These are phyloP conservation scores for Mormyrus iriodes DNA, from an alignment of 2,113 vertebrate species.

Conservation along the genomic window DNA sequence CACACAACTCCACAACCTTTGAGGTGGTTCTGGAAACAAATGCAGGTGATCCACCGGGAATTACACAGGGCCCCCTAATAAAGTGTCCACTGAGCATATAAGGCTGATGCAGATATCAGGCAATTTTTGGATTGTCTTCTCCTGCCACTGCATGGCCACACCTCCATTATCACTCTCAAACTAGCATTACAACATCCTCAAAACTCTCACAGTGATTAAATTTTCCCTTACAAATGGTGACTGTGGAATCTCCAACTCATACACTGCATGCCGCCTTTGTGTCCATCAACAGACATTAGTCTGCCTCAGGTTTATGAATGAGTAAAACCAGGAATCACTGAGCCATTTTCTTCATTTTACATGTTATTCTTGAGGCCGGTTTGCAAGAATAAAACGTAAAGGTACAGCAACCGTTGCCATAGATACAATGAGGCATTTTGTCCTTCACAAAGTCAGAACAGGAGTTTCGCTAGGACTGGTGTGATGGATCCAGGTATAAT, in stretches of 20 bases:
- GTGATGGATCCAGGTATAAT: constrained; percentile 5
- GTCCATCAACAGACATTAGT: neutral
- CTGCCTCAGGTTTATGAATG: neutral
- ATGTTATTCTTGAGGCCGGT: constrained; percentile 33
- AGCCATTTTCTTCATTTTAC: constrained; percentile 14
- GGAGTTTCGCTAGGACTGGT: constrained; percentile 1
- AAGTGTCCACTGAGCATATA: neutral
- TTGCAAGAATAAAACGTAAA: neutral
- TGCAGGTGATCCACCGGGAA: neutral
- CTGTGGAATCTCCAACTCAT: neutral
- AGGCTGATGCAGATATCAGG: neutral
- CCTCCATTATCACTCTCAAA: neutral
- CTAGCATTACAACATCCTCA: neutral
- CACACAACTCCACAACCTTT: neutral
- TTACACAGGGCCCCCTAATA: neutral
- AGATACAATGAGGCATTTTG: neutral
- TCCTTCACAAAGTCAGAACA: neutral
- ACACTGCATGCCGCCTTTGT: neutral
- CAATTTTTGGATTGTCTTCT: neutral
- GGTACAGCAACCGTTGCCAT: neutral
- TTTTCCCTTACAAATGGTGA: neutral
- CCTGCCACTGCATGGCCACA: neutral
- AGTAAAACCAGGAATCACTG: neutral
- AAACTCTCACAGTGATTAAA: neutral
- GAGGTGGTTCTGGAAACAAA: neutral